Evolutionary conservation across 2,113 vertebrate species (phyloP), one percentile per base, ranked within the genome.

Genomic region (Chauna torquata): DNA sequence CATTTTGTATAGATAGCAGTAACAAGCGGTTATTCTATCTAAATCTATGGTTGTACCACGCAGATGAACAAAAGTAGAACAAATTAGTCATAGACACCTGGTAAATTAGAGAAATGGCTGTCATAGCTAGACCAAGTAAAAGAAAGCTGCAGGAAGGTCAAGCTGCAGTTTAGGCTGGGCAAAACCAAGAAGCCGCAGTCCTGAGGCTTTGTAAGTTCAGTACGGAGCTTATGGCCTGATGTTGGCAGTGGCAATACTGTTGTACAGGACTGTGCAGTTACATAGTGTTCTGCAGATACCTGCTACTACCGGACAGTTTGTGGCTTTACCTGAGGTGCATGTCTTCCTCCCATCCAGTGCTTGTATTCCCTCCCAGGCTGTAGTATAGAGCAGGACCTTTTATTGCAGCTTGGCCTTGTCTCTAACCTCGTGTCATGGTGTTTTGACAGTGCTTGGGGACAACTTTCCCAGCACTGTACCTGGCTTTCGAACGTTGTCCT

Each of bases 391-490:
- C 59, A 47, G 68, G 68, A 54, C 70, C 22, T 27, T 34, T 55
- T 11, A 9, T 16, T 28, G 40, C 54, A 13, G 40, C 30, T 62
- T 1, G 0, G 19, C 19, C 16, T 65, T 9, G 1, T 54, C 9
- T 45, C 12, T 1, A 0, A 16, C 16, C 24, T 65, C 6, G 0
- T 54, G 19, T 28, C 8, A 0, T 45, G 18, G 24, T 38, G 49
- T 38, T 83, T 34, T 25, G 19, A 24, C 16, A n/a, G 50, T 30
- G 50, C 12, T 20, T 1, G 0, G 5, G 17, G 16, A 8, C 27
- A 38, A 4, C 32, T 72, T 40, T 8, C 13, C 38, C 52, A 25
- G 71, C 72, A 27, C 58, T 83, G 38, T 30, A 5, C 34, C 11
- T 15, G 13, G 16, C 58, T 77, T 62, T n/a, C 18, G 2, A 32